These are phyloP conservation scores for Trachymyrmex cornetzi DNA, from an alignment of 1,140 invertebrate genomes.

Conservation along the genomic window DNA sequence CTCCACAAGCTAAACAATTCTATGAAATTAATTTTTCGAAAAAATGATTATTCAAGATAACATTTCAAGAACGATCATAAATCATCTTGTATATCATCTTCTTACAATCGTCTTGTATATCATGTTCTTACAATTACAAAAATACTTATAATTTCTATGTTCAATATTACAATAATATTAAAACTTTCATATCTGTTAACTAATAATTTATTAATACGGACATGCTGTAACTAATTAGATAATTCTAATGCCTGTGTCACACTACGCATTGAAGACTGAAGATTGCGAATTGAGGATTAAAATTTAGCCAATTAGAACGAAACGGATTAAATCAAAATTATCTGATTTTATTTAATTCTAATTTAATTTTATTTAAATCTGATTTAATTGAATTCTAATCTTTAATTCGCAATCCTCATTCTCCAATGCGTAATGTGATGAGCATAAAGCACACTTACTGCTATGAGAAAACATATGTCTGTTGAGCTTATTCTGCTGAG, in stretches of 20 bases:
- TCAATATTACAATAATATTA: neutral
- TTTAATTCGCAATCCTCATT: no score
- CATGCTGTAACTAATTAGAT: neutral
- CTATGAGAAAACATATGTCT: conserved; percentile 90
- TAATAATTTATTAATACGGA: neutral
- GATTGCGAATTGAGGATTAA: no score
- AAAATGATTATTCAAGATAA: conserved; percentile 9
- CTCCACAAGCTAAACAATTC: neutral
- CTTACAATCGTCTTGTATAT: neutral
- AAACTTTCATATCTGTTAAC: neutral
- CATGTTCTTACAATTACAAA: neutral
- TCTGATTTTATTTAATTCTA: no score
- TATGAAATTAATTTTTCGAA: neutral
- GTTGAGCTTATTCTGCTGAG: conserved; percentile 89
- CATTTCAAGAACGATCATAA: neutral
- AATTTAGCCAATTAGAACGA: no score
- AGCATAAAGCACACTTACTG: conserved; percentile 69
- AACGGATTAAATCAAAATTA: no score
- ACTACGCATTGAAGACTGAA: no score
- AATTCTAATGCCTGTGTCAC: neutral
- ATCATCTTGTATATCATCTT: neutral
- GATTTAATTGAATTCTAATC: no score
- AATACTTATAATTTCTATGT: neutral
- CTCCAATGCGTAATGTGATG: no score
- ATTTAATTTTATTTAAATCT: no score